Base-by-base conservation (phyloP, 2,888 invertebrate species). In the Parnassius smintheus region DNA sequence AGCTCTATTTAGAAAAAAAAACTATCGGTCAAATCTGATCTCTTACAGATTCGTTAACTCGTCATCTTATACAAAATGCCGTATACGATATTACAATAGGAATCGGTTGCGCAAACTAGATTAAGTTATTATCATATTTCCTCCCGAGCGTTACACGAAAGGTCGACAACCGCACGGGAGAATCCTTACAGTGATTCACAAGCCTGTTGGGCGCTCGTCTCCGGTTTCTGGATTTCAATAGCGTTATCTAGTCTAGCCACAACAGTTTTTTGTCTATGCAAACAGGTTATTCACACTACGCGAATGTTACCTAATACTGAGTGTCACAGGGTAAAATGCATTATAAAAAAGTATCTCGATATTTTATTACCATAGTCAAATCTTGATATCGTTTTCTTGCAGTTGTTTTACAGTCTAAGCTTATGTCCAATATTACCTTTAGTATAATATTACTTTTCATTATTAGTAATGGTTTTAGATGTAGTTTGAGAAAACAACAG, bases 111-210 rank as follows among this genome's bases (percentile, higher is more conserved):
- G 35, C 35, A 35, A 35, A 35, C 35, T 35, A 35, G 35, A 35
- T 35, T 51, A 18, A 25, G 8, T 9, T 50, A 10, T 25, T 51
- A 44, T 61, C 44, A 51, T 45, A 50, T 35, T 62, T 52, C 46
- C 53, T 58, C 50, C 53, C 25, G 45, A 42, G 42, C 49, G 50
- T 62, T 50, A 59, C 18, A n/a, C 25, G 49, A 55, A 41, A 57
- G 59, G 63, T 52, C 56, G 56, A 41, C 46, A 56, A 52, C 55
- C 59, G 35, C 7, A 8, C n/a, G 13, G 42, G 52, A 56, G 63
- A 63, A 63, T 63, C 63, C 63, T 63, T 63, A 63, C 51, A 61
- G 50, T 61, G 55, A 63, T 56, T 63, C 63, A 63, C 58, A 62
- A 62, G 62, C 63, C 46, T 46, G 55, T 56, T 48, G 62, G 54